A percentile compares a stretch with the other conserved stretches of the same genome.
These are phyloP conservation scores for Hyppa rectilinea DNA, from an alignment of 2,888 invertebrate species.

Conservation along the genomic window DNA sequence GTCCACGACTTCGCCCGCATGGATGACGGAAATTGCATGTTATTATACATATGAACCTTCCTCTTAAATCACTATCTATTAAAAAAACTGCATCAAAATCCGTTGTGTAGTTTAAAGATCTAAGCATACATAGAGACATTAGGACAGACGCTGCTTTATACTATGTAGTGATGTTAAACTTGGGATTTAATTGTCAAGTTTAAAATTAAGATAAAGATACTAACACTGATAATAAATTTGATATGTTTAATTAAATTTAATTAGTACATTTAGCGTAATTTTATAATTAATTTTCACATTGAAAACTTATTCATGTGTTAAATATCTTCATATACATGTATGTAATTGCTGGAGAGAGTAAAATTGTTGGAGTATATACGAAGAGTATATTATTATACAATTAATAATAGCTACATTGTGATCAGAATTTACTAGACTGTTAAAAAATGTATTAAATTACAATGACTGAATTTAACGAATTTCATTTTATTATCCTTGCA, in stretches of 20 bases:
- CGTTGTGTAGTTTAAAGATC: too few species aligned
- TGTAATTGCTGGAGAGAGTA: neutral
- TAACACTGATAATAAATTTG: constrained; percentile 2
- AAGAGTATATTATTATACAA: too few species aligned
- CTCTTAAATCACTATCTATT: too few species aligned
- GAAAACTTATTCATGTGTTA: constrained; percentile 1
- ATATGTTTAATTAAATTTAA: constrained; percentile 11
- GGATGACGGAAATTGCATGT: too few species aligned
- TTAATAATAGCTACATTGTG: neutral
- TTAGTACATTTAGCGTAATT: constrained; percentile 23
- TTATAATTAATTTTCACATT: neutral
- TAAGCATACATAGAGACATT: too few species aligned
- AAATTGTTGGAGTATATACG: neutral
- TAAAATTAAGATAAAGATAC: constrained; percentile 41
- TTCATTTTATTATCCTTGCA: too few species aligned
- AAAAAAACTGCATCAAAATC: too few species aligned
- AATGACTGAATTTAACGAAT: too few species aligned
- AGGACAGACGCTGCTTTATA: too few species aligned
- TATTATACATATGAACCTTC: too few species aligned
- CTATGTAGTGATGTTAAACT: constrained; percentile 1
- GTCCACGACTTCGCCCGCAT: too few species aligned
- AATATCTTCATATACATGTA: too few species aligned
- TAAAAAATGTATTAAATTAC: neutral
- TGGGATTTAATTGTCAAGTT: constrained; percentile 7
- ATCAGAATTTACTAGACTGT: constrained; percentile 4